These are phyloP conservation scores for Drosophila mimetica DNA, from an alignment of 2,888 invertebrate species.

Conservation along the genomic window DNA sequence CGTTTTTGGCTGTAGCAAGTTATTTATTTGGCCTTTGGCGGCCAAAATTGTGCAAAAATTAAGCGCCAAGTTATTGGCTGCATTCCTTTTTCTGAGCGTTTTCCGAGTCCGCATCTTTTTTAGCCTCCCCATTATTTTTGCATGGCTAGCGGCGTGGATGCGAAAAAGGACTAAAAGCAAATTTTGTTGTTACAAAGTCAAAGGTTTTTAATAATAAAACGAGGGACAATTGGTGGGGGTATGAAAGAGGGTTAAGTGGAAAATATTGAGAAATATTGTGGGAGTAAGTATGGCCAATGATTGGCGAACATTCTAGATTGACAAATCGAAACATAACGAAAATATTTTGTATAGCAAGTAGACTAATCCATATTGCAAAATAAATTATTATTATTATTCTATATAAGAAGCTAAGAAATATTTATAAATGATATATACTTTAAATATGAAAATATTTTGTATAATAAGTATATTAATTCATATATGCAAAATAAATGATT, in stretches of 20 bases:
- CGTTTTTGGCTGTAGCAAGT: slow-evolving; percentile 49
- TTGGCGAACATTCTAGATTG: neutral
- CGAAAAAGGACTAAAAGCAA: slow-evolving; percentile 46
- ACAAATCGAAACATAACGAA: neutral
- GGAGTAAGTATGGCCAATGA: neutral
- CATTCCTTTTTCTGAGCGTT: slow-evolving; percentile 30
- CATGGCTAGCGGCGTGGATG: slow-evolving; percentile 21
- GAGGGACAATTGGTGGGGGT: slow-evolving; percentile 19
- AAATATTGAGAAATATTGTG: neutral
- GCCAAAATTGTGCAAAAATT: slow-evolving; percentile 61
- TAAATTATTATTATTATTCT: no score
- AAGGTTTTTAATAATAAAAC: slow-evolving; percentile 41
- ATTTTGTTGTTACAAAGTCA: slow-evolving; percentile 67
- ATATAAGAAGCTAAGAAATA: no score
- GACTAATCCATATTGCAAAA: no score
- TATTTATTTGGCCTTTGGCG: slow-evolving; percentile 76
- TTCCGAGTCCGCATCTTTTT: slow-evolving; percentile 6
- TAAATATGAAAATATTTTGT: no score
- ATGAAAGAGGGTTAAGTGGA: neutral
- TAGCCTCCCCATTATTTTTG: slow-evolving; percentile 12
- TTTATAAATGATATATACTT: no score
- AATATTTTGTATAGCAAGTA: no score
- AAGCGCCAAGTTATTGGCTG: slow-evolving; percentile 69
- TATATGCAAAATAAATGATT: no score
- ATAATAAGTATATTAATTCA: no score